These are phyloP conservation scores for Austrofundulus limnaeus DNA, from an alignment of 2,113 vertebrate genomes.

Conservation along the genomic window DNA sequence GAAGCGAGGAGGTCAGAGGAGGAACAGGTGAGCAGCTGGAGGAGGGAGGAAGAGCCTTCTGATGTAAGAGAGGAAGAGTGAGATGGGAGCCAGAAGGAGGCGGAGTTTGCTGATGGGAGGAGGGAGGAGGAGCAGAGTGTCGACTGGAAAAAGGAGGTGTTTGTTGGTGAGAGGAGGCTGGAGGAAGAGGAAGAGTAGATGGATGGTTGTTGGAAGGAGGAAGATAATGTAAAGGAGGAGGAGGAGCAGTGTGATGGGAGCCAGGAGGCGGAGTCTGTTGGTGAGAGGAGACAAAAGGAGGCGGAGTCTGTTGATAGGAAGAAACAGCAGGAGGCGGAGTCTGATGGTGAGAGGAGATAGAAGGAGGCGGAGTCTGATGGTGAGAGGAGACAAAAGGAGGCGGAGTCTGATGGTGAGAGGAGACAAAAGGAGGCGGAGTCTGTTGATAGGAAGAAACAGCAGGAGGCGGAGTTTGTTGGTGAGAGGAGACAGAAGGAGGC, in stretches of 20 bases:
- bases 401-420: slow-evolving; percentile 32
- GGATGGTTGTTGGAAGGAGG: not conserved
- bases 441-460: too few relatives aligned
- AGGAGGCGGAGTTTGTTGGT: not conserved
- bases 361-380: slow-evolving; percentile 34
- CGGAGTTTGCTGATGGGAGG: slow-evolving; percentile 29
- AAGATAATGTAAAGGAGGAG: not conserved
- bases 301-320: too few relatives aligned
- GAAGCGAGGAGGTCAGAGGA: too few relatives aligned
- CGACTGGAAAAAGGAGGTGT: not conserved
- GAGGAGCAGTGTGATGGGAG: not conserved
- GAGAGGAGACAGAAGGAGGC: not conserved
- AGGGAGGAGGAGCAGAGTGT: slow-evolving; percentile 54
- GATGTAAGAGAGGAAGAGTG: too few relatives aligned
- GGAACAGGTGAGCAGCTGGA: not conserved
- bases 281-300: too few relatives aligned
- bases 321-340: not conserved
- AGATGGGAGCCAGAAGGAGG: not conserved
- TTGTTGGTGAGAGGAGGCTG: not conserved
- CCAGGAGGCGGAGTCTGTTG: not conserved
- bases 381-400: not conserved
- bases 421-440: not conserved
- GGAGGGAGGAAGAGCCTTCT: slow-evolving; percentile 7
- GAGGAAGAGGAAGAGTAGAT: not conserved
- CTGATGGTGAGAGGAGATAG: not conserved